phyloP scores from a whole-genome alignment of 2,888 invertebrate genomes.

The Anthophora plumipes region DNA sequence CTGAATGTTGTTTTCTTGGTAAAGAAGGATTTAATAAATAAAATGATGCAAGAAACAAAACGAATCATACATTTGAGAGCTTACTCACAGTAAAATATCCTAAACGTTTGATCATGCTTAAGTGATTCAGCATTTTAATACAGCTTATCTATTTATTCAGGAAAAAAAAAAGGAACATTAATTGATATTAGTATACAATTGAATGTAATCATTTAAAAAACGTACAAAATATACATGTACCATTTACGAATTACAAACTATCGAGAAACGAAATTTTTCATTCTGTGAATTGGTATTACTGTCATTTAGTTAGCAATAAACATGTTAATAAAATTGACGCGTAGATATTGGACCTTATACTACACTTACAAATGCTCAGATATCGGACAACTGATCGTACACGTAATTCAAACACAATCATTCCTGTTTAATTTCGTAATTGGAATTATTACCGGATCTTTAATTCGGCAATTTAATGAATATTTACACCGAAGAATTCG shows the following conservation, averaged over 20 bases:
- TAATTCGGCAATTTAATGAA: conserved; percentile 11
- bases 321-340: conserved; percentile 15
- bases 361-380: conserved; percentile 3
- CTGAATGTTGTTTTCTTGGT: not conserved
- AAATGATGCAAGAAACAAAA: conserved; percentile 4
- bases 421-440: not conserved
- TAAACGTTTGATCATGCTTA: conserved; percentile 11
- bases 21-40: conserved; percentile 4
- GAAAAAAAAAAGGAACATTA: conserved; percentile 20
- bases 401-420: not conserved
- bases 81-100: conserved; percentile 8
- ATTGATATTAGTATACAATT: not conserved
- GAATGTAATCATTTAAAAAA: conserved; percentile 6
- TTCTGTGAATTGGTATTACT: conserved; percentile 13
- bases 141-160: conserved; percentile 12
- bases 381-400: not conserved
- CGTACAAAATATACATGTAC: not conserved
- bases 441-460: not conserved
- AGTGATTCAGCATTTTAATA: conserved; percentile 15
- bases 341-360: conserved; percentile 6
- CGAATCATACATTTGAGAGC: conserved; percentile 26
- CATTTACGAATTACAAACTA: conserved; percentile 11
- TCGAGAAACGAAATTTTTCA: conserved; percentile 19
- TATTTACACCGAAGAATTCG: conserved; percentile 11
- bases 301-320: conserved; percentile 25